Evolutionary conservation across 2,113 vertebrate genomes (phyloP), one percentile per base, ranked within the genome.

Genomic region (Prionailurus bengalensis): DNA sequence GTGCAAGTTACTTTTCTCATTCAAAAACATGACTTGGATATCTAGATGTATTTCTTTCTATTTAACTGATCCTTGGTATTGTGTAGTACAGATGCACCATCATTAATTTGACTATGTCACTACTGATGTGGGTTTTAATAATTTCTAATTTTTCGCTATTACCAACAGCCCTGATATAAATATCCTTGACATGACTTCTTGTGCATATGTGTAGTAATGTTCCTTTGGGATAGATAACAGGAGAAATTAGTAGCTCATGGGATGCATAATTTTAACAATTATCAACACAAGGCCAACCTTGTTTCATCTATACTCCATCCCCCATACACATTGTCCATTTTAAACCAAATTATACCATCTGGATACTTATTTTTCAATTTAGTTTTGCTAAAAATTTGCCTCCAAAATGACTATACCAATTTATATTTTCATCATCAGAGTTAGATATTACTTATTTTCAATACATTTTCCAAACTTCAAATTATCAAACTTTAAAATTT

Each of bases 341-440:
- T 94, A 79, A 88, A 95, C 16, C 36, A 88, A 83, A 66, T 83
- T 7, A 39, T 96, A n/a, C 78, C 4, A 95, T 45, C 84, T 84
- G 31, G n/a, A 89, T 36, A 4, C 14, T 65, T 71, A 95, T 89
- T 88, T 89, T 29, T 79, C 84, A 55, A 48, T 79, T 73, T 88
- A 78, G 4, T n/a, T 66, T 51, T 66, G 51, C 39, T 94, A 21
- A 78, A 92, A 91, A 94, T 48, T 65, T 92, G 42, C 15, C 23
- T 71, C 14, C 33, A 94, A 70, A 71, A 70, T 83, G 61, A 16
- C 88, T 96, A 19, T 23, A 76, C 58, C 33, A 93, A 51, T 76
- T 90, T 76, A 70, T 36, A 63, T 3, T 39, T 48, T 55, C 25
- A 92, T 25, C 19, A 68, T 13, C 16, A 68, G 7, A 94, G 36